Evolutionary conservation across 2,888 invertebrate species (phyloP), one percentile per base, ranked within the genome.

Genomic region (Drosophila aldrichi): DNA sequence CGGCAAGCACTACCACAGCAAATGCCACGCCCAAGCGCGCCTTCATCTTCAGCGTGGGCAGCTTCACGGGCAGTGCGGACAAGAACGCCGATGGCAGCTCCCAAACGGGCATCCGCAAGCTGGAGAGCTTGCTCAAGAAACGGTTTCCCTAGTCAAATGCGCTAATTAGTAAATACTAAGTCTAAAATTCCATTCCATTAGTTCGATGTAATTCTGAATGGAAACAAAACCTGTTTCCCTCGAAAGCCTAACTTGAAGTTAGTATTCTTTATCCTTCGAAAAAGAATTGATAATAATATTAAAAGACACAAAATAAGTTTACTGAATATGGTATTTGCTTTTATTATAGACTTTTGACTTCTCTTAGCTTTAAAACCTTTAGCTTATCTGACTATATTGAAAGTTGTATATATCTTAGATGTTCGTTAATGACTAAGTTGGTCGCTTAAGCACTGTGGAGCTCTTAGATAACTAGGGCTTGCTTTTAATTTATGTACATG

Each of bases 61-160:
- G 91, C 62, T 91, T 91, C 49, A 89, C 91, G n/a, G 88, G 91
- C 57, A 85, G 90, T 5, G 79, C 82, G 6, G 92, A 91, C 59
- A 91, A 89, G 55, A 88, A 79, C 61, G 69, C 82, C 22, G 92
- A 92, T 59, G 79, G 82, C 12, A 80, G 81, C 32, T 78, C 85
- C 3, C 90, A 90, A 52, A 87, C 90, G 7, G 78, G 82, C 77
- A 94, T 95, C 72, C 93, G 94, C 67, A 94, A 94, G 90, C 90
- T 94, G 69, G 94, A 95, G 79, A 94, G 93, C 82, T 89, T 94
- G 48, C 93, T 94, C 57, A 94, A 94, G 75, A 94, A 94, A 84
- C 92, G 94, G 74, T 90, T 94, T 67, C 93, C 93, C 38, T 92
- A 91, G 82, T 81, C 71, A 56, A 64, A 46, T 9, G 8, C 16